A percentile compares a stretch with the other conserved stretches of the same genome.
Evolutionary conservation across 2,888 invertebrate species (phyloP).

Genomic region (Papilio elwesi): DNA sequence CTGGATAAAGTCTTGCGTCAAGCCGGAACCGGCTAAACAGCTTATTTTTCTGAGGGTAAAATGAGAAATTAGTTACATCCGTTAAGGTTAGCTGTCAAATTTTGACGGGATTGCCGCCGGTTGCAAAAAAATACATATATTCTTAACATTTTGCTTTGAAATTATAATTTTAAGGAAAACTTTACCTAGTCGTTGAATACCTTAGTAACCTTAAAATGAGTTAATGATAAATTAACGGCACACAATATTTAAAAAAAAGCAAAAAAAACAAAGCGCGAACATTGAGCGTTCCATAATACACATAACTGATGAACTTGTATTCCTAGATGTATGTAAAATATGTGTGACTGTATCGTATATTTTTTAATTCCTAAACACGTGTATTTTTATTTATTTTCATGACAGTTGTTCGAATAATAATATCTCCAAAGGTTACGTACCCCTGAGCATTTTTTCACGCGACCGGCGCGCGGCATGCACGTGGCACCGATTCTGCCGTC

Average conservation of each 20-base stretch:
- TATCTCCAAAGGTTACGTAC: neutral
- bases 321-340: too few species aligned
- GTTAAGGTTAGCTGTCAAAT: slow-evolving; percentile 52
- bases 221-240: neutral
- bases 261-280: too few species aligned
- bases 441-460: slow-evolving; percentile 21
- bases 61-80: slow-evolving; percentile 59
- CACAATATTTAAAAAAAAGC: neutral
- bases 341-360: too few species aligned
- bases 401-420: neutral
- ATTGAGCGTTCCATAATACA: too few species aligned
- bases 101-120: slow-evolving; percentile 50
- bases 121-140: slow-evolving; percentile 49
- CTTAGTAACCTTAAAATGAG: neutral
- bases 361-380: too few species aligned
- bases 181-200: neutral
- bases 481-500: slow-evolving; percentile 33
- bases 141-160: slow-evolving; percentile 18
- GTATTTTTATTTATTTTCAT: too few species aligned
- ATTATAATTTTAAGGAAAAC: neutral
- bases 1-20: slow-evolving; percentile 53
- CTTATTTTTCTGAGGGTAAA: slow-evolving; percentile 52
- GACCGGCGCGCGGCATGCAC: slow-evolving; percentile 37
- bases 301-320: too few species aligned
- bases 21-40: slow-evolving; percentile 53